Evolutionary conservation across 2,113 vertebrate species (phyloP), one percentile per base, ranked within the genome.

Genomic region (Perca schrenkii): DNA sequence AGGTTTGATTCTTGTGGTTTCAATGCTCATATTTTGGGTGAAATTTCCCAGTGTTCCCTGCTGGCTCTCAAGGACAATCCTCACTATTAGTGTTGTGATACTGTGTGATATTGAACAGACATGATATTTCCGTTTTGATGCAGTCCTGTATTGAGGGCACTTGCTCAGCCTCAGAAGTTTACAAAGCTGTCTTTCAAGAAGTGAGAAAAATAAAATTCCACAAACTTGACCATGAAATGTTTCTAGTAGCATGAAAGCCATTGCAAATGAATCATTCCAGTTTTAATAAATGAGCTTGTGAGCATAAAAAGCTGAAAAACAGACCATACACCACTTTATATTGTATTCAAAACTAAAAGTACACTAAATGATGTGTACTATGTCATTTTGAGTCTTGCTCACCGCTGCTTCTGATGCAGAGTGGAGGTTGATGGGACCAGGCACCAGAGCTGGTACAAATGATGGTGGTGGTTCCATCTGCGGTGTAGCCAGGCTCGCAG

Each of bases 401-500:
- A 96, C 95, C 91, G 0, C 87, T 91, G 74, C 85, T 93, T 73
- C 88, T 91, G 65, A 94, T 49, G 60, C 95, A 96, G 82, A 8
- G 92, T 4, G 94, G 95, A 0, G 93, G 90, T 19, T 84, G 80
- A 46, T 83, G 65, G 76, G 94, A 94, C 95, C 95, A 96, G 67
- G 25, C 74, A 47, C 95, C 95, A 1, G 88, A 73, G 58, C 78
- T 86, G 72, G 87, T 93, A 73, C 95, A 96, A 21, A 92, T 91
- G 80, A 95, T 94, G 82, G 88, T 84, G 80, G 83, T 81, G 21
- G 91, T 82, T 36, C 95, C 95, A 47, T 95, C 93, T 64, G 94
- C 85, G 0, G 78, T 84, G 93, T 94, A 96, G 53, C 94, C 95
- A 0, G 86, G 79, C 68, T 94, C 92, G 19, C 95, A 96, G 86